Evolutionary conservation across 1,140 invertebrate species (phyloP), one percentile per base, ranked within the genome.

Genomic region (Halesus radiatus): DNA sequence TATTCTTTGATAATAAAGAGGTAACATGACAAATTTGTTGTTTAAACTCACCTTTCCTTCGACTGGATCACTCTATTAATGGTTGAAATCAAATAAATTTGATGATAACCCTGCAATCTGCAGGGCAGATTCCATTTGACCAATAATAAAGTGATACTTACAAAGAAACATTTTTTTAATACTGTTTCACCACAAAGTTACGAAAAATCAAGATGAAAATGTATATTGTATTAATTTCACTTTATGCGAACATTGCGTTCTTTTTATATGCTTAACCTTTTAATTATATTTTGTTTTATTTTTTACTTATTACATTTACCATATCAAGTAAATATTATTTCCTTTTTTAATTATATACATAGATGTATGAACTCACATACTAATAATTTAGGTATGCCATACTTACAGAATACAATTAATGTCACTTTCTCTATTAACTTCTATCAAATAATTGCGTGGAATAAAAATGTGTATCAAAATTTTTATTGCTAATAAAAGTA

Each of bases 401-500:
- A 75, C 62, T 76, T 64, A 80, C 64, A 79, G 58, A 82, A 74
- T 53, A 70, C 56, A 77, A 23, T 70, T 79, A 78, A 77, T 76
- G 45, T 70, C 60, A 75, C 62, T 79, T 80, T 79, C 64, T 79
- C 77, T 80, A 79, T 75, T 76, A 83, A 76, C 77, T 83, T 81
- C 68, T 76, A 80, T 79, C 76, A 81, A 80, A 80, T 81, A 77
- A 82, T 81, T 82, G 83, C 79, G 79, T 82, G 78, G 78, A 79
- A 52, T 81, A 62, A 83, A 83, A 80, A 76, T 83, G 80, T 83
- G 82, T 81, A 83, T 83, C 77, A 80, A 79, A 83, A 81, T 81
- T 79, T 85, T 81, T 82, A 82, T 80, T 84, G 78, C 83, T 81
- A 80, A 81, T 83, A 84, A 81, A 83, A 79, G 53, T 83, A 64